phyloP scores from a whole-genome alignment of 1,140 invertebrate genomes.

The Centruroides sculpturatus region DNA sequence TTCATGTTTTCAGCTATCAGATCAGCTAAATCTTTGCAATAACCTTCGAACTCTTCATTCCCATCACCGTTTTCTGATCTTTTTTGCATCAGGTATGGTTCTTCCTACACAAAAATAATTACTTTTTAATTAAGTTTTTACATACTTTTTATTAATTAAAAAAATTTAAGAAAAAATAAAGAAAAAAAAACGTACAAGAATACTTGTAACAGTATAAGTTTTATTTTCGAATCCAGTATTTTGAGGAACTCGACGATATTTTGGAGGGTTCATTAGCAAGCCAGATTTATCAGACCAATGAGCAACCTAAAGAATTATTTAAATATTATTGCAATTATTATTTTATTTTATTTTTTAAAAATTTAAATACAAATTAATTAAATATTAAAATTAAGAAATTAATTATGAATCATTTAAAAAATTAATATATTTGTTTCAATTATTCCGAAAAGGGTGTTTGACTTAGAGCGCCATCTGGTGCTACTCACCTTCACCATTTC shows the following conservation, averaged over 20 bases:
- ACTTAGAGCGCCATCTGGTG: neutral
- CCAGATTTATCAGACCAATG: conserved; percentile 75
- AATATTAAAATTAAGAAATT: no score
- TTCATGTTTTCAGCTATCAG: conserved; percentile 60
- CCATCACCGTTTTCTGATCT: conserved; percentile 49
- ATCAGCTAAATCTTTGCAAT: conserved; percentile 82
- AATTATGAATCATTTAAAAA: no score
- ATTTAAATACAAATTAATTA: no score
- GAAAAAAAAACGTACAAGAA: conserved; percentile 50
- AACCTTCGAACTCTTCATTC: conserved; percentile 79
- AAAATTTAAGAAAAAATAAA: conserved; percentile 1
- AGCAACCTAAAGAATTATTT: conserved; percentile 48
- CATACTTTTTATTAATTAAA: conserved; percentile 2
- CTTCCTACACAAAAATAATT: conserved; percentile 40
- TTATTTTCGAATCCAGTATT: conserved; percentile 54
- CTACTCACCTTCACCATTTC: conserved; percentile 62
- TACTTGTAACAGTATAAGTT: conserved; percentile 76
- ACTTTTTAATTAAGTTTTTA: conserved; percentile 4
- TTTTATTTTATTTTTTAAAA: no score
- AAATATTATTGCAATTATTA: no score
- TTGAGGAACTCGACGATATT: conserved; percentile 55
- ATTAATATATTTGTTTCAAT: no score
- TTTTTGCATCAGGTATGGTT: conserved; percentile 67
- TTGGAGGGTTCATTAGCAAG: conserved; percentile 55
- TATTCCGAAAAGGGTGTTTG: no score